Percentiles rank a stretch among this genome's conserved stretches.
Conservation (phyloP, 2,888 invertebrate species). For the Mythimna ferrago region DNA sequence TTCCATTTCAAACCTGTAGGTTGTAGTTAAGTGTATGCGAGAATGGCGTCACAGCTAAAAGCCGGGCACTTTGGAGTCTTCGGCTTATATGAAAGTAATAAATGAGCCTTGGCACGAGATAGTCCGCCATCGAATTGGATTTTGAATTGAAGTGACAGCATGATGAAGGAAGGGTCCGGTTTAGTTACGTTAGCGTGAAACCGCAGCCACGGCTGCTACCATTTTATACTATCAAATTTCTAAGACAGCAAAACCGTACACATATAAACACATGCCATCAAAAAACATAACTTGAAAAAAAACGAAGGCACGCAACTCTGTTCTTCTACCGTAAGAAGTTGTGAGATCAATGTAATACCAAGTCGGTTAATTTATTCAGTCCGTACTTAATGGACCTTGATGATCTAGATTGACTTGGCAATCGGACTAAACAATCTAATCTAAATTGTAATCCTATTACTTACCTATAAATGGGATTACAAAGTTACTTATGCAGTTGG, state of each 20-base stretch:
- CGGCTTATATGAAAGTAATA: slow-evolving; percentile 58
- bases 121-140: slow-evolving; percentile 69
- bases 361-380: too few species aligned
- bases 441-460: too few species aligned
- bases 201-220: slow-evolving; percentile 39
- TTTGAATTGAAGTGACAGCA: slow-evolving; percentile 76
- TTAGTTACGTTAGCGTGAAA: slow-evolving; percentile 52
- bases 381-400: too few species aligned
- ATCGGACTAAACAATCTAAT: too few species aligned
- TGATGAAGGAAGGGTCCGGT: slow-evolving; percentile 72
- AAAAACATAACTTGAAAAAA: too few species aligned
- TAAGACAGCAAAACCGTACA: slow-evolving; percentile 33
- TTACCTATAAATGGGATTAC: too few species aligned
- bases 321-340: too few species aligned
- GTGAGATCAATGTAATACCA: too few species aligned
- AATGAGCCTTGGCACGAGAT: slow-evolving; percentile 68
- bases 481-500: too few species aligned
- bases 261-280: neutral
- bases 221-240: slow-evolving; percentile 46
- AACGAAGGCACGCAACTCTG: too few species aligned
- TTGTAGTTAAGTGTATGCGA: slow-evolving; percentile 17
- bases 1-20: neutral
- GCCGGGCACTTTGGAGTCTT: slow-evolving; percentile 19
- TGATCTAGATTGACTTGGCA: too few species aligned
- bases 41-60: slow-evolving; percentile 22